Percentiles rank a stretch among this genome's conserved stretches.
phyloP scores from a whole-genome alignment of 2,888 invertebrate species.

The Ormyrus labotus region DNA sequence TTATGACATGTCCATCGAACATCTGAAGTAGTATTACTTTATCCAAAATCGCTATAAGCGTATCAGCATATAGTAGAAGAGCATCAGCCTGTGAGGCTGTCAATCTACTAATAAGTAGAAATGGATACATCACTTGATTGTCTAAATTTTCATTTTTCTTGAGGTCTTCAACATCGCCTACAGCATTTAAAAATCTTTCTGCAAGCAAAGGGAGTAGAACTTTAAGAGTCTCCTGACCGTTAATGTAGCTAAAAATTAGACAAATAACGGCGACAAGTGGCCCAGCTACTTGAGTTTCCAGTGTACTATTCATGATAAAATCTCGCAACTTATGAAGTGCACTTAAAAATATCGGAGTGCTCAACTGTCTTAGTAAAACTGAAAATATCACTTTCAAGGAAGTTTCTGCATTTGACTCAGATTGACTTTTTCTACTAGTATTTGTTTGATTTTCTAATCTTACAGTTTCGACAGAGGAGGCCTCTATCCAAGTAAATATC shows the following conservation, averaged over 20 bases:
- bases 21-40: slow-evolving; percentile 83
- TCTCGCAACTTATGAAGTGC: slow-evolving; percentile 86
- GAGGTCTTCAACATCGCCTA: slow-evolving; percentile 81
- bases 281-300: slow-evolving; percentile 90
- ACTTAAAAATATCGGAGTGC: slow-evolving; percentile 78
- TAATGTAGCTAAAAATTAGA: slow-evolving; percentile 81
- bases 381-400: slow-evolving; percentile 82
- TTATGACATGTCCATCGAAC: slow-evolving; percentile 79
- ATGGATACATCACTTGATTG: slow-evolving; percentile 86
- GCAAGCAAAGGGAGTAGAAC: slow-evolving; percentile 85
- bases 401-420: slow-evolving; percentile 85
- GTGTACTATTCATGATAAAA: slow-evolving; percentile 85
- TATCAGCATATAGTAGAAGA: slow-evolving; percentile 82
- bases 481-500: slow-evolving; percentile 84
- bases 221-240: slow-evolving; percentile 83
- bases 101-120: slow-evolving; percentile 85
- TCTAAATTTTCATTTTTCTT: slow-evolving; percentile 86
- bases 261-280: slow-evolving; percentile 86
- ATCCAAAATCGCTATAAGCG: slow-evolving; percentile 83
- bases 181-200: slow-evolving; percentile 79
- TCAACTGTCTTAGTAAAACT: slow-evolving; percentile 85
- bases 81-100: slow-evolving; percentile 82
- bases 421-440: slow-evolving; percentile 79
- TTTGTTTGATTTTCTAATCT: slow-evolving; percentile 77
- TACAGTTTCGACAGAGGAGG: slow-evolving; percentile 82